phyloP scores from a whole-genome alignment of 2,113 vertebrate species.

The Cynopterus brachyotis region DNA sequence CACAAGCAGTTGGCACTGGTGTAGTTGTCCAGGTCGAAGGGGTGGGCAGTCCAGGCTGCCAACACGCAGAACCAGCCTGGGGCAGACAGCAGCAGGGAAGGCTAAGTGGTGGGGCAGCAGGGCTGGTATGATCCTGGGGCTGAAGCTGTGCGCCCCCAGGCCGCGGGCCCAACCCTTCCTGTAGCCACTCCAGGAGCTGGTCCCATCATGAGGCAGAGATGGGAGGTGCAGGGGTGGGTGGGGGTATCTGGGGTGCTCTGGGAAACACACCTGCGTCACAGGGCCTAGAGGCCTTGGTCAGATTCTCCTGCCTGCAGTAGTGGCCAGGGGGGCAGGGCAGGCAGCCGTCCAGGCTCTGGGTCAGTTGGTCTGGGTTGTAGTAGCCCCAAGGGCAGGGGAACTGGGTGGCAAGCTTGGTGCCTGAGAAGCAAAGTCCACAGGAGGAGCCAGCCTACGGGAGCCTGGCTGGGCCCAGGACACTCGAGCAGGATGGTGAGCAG shows the following conservation, averaged over 20 bases:
- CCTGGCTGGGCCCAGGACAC: not conserved
- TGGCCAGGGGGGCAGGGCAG: slow-evolving; percentile 93
- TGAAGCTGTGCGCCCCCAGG: not conserved
- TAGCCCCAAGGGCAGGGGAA: slow-evolving; percentile 96
- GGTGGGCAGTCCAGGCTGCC: slow-evolving; percentile 92
- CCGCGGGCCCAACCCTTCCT: not conserved
- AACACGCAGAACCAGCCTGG: slow-evolving; percentile 96
- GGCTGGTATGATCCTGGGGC: not conserved
- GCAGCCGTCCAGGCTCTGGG: slow-evolving; percentile 95
- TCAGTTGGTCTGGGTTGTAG: slow-evolving; percentile 94
- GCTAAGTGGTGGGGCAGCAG: no score
- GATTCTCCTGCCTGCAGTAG: slow-evolving; percentile 92
- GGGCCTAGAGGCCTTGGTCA: slow-evolving; percentile 88
- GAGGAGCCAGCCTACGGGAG: not conserved
- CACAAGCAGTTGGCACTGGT: slow-evolving; percentile 95
- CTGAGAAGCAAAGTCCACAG: slow-evolving; percentile 79
- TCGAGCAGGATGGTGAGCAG: not conserved
- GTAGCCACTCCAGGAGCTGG: no score
- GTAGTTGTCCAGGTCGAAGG: slow-evolving; percentile 97
- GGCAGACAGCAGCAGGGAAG: not conserved
- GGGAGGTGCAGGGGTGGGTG: not conserved
- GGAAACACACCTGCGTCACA: slow-evolving; percentile 91
- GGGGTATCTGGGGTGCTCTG: rapidly evolving
- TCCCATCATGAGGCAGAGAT: no score
- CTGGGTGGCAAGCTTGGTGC: slow-evolving; percentile 89